Conservation (phyloP, 2,113 vertebrate genomes). For the Platysteira castanea region DNA sequence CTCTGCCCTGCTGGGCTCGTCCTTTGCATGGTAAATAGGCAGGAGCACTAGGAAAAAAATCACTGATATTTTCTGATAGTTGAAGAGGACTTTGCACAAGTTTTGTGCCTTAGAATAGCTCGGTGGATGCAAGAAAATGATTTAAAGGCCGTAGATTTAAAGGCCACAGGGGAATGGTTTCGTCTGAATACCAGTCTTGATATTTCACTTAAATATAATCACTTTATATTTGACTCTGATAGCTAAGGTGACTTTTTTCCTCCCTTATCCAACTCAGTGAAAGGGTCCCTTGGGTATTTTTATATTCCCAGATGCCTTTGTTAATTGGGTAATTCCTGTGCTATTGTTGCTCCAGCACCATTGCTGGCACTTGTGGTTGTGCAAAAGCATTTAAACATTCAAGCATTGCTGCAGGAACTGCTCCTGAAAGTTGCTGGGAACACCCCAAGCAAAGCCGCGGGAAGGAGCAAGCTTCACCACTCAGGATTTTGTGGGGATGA, state of each 20-base stretch:
- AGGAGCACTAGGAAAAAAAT: not conserved
- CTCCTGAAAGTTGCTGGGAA: not conserved
- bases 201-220: constrained; percentile 42
- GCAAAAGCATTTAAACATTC: not conserved
- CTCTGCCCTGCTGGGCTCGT: not conserved
- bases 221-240: not conserved
- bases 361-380: not conserved
- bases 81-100: not conserved
- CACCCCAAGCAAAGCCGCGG: not conserved
- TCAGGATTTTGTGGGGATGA: not conserved
- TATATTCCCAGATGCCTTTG: not conserved
- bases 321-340: not conserved
- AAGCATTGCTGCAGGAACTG: not conserved
- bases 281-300: not conserved
- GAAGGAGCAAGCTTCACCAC: not conserved
- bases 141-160: constrained; percentile 25
- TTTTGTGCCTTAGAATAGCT: not conserved
- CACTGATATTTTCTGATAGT: not conserved
- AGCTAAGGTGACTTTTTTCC: constrained; percentile 50
- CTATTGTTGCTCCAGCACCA: not conserved
- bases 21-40: not conserved
- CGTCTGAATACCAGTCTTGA: constrained; percentile 14
- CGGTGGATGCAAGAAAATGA: not conserved
- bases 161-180: constrained; percentile 1
- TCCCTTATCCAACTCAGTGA: not conserved